Conservation (phyloP, 1,140 invertebrate genomes). For the Macrobrachium rosenbergii region DNA sequence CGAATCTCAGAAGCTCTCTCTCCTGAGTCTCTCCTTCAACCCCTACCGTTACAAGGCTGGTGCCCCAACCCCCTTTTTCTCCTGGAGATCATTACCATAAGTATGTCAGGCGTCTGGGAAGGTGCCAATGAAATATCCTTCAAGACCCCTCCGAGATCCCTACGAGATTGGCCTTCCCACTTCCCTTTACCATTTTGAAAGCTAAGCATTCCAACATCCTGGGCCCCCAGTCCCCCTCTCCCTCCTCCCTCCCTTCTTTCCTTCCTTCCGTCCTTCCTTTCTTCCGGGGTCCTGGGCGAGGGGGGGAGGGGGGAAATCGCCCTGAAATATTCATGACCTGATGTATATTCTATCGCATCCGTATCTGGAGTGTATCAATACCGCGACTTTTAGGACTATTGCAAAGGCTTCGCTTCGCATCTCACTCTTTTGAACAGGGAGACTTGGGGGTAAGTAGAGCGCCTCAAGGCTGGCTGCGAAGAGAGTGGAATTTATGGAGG, state of each 20-base stretch:
- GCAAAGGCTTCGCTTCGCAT: too few species aligned
- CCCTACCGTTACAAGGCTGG: not conserved
- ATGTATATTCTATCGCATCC: too few species aligned
- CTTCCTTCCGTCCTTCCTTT: not conserved
- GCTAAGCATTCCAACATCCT: not conserved
- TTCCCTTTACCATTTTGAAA: too few species aligned
- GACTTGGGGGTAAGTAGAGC: too few species aligned
- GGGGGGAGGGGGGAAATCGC: not conserved
- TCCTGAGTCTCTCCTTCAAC: not conserved
- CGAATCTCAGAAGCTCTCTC: too few species aligned
- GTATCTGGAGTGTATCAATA: too few species aligned
- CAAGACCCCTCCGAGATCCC: not conserved
- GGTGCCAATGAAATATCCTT: not conserved
- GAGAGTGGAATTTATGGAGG: too few species aligned
- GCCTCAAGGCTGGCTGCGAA: too few species aligned
- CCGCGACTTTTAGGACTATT: too few species aligned
- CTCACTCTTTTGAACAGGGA: too few species aligned
- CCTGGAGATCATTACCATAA: constrained; percentile 27
- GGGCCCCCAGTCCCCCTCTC: not conserved
- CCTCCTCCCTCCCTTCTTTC: not conserved
- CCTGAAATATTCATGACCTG: too few species aligned
- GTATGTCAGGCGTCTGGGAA: constrained; percentile 34
- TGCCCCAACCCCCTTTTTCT: not conserved
- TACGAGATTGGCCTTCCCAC: too few species aligned
- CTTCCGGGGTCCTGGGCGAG: not conserved